Evolutionary conservation across 2,888 invertebrate genomes (phyloP).

Genomic region (Eucriotettix oculatus): DNA sequence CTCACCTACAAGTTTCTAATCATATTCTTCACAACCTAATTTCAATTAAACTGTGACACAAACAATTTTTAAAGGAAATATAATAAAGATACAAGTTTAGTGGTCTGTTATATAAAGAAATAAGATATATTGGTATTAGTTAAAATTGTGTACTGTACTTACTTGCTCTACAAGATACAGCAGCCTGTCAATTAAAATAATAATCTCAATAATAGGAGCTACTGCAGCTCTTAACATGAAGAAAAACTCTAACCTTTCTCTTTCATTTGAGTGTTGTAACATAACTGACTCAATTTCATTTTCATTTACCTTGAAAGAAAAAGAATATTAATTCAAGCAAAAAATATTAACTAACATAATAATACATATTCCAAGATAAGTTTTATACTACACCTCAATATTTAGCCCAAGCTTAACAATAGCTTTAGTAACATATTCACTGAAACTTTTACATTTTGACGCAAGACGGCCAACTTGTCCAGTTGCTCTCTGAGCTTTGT

Average conservation of each 20-base stretch:
- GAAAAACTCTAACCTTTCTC: constrained; percentile 48
- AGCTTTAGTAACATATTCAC: constrained; percentile 52
- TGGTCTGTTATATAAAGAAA: too few relatives aligned
- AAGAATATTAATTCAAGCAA: background rate
- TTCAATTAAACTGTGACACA: too few relatives aligned
- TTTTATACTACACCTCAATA: constrained; percentile 21
- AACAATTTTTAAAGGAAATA: too few relatives aligned
- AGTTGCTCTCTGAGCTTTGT: constrained; percentile 25
- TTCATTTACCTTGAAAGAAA: constrained; percentile 19
- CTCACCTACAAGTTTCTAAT: too few relatives aligned
- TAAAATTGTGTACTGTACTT: constrained; percentile 3
- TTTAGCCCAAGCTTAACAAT: constrained; percentile 40
- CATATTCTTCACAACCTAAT: too few relatives aligned
- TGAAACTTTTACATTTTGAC: constrained; percentile 43
- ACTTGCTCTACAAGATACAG: constrained; percentile 54
- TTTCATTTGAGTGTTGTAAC: constrained; percentile 22
- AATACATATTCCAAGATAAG: background rate
- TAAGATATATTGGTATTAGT: too few relatives aligned
- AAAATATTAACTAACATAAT: background rate
- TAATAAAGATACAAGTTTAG: too few relatives aligned
- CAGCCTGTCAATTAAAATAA: constrained; percentile 67
- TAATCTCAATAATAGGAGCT: constrained; percentile 63
- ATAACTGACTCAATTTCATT: constrained; percentile 22
- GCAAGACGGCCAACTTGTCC: constrained; percentile 44
- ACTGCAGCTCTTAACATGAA: constrained; percentile 59